These are phyloP conservation scores for Nymphalis polychloros DNA, from an alignment of 2,888 invertebrate genomes.

Conservation along the genomic window DNA sequence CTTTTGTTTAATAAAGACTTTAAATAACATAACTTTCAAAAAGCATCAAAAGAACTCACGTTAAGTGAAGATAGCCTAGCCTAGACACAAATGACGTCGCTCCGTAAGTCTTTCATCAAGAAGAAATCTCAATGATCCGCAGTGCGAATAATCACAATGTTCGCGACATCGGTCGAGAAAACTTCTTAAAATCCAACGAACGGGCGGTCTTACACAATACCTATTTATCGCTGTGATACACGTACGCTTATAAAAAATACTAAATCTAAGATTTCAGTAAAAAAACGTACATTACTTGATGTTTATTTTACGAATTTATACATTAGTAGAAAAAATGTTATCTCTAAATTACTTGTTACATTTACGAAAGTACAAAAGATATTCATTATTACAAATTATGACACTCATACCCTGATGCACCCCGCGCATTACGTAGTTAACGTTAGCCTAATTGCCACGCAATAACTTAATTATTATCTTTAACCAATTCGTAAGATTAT, in stretches of 20 bases:
- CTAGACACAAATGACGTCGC: slow-evolving; percentile 63
- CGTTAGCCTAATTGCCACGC: slow-evolving; percentile 75
- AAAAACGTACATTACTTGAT: slow-evolving; percentile 76
- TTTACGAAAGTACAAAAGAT: slow-evolving; percentile 79
- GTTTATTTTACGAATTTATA: slow-evolving; percentile 70
- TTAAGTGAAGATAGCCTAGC: slow-evolving; percentile 62
- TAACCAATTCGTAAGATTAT: slow-evolving; percentile 79
- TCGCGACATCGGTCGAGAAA: slow-evolving; percentile 46
- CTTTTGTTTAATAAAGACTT: neutral
- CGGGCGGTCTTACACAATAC: slow-evolving; percentile 63
- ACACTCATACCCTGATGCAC: slow-evolving; percentile 82
- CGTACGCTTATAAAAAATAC: slow-evolving; percentile 78
- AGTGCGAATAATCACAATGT: slow-evolving; percentile 34
- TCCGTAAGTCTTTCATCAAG: slow-evolving; percentile 54
- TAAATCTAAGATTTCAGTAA: slow-evolving; percentile 77
- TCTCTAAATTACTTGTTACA: slow-evolving; percentile 72
- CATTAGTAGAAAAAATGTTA: slow-evolving; percentile 75
- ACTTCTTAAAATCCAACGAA: slow-evolving; percentile 58
- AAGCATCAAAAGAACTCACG: slow-evolving; percentile 68
- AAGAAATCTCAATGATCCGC: slow-evolving; percentile 52
- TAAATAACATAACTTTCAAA: slow-evolving; percentile 48
- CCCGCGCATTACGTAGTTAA: slow-evolving; percentile 76
- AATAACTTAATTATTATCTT: slow-evolving; percentile 75
- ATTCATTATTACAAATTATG: slow-evolving; percentile 73
- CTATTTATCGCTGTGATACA: slow-evolving; percentile 82